These are phyloP conservation scores for Vultur gryphus DNA, from an alignment of 2,797 vertebrate species.

Conservation along the genomic window DNA sequence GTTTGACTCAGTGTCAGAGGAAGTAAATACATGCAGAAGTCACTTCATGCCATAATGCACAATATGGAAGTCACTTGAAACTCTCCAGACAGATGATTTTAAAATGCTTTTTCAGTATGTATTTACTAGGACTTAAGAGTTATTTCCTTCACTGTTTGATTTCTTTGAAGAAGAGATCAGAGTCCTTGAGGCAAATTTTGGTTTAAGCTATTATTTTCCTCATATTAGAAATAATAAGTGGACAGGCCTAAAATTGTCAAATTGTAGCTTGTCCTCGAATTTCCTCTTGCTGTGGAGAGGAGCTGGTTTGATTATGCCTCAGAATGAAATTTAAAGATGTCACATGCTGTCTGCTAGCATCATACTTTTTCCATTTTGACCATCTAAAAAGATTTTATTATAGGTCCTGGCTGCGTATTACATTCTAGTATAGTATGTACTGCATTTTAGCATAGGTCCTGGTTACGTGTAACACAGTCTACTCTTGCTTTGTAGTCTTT, in stretches of 20 bases:
- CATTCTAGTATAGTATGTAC: rapidly evolving
- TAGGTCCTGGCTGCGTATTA: rapidly evolving
- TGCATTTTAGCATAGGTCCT: background rate
- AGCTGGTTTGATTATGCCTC: background rate
- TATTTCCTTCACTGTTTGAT: background rate
- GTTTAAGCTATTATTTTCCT: background rate
- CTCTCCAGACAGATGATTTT: background rate
- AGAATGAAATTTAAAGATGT: background rate
- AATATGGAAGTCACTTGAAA: background rate
- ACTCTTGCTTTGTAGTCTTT: background rate
- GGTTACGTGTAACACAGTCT: background rate
- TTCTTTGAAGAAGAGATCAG: background rate
- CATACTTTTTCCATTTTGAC: background rate
- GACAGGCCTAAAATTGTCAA: background rate
- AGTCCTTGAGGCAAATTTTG: background rate
- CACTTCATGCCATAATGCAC: background rate
- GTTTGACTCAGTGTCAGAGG: background rate
- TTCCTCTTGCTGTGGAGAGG: background rate
- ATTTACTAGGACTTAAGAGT: background rate
- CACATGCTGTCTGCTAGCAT: background rate
- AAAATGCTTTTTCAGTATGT: background rate
- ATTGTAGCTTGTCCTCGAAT: background rate
- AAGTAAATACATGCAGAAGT: background rate
- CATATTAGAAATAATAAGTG: background rate
- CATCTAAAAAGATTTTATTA: background rate